Evolutionary conservation across 2,113 vertebrate species (phyloP).

Genomic region (Oryzias javanicus): DNA sequence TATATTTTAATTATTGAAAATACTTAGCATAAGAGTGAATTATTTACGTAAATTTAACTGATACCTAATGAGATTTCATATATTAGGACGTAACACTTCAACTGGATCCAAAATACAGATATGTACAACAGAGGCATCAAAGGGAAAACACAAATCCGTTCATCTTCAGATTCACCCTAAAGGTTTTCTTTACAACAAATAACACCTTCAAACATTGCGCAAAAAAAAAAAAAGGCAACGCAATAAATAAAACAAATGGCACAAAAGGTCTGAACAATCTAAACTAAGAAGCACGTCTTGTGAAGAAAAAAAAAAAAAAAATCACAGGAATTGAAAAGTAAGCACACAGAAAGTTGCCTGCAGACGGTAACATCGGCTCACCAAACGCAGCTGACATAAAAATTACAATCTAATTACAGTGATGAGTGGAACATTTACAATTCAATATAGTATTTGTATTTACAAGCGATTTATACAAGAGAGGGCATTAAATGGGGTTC

Average conservation of each 20-base stretch:
- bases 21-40: not conserved
- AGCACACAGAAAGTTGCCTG: conserved; percentile 32
- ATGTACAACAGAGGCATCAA: conserved; percentile 65
- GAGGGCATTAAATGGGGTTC: conserved; percentile 50
- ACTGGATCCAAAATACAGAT: conserved; percentile 52
- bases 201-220: conserved; percentile 68
- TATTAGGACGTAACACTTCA: conserved; percentile 50
- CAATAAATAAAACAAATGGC: conserved; percentile 74
- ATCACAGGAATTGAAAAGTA: conserved; percentile 53
- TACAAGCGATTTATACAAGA: conserved; percentile 73
- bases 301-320: conserved; percentile 34
- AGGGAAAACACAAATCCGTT: conserved; percentile 12
- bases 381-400: conserved; percentile 30
- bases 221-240: conserved; percentile 68
- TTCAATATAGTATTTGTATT: conserved; percentile 78
- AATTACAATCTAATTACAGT: conserved; percentile 59
- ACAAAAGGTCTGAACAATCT: conserved; percentile 65
- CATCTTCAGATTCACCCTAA: conserved; percentile 45
- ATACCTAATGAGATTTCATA: conserved; percentile 39
- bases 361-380: conserved; percentile 41
- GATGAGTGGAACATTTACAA: conserved; percentile 64
- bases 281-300: conserved; percentile 50
- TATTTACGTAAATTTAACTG: conserved; percentile 28
- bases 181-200: conserved; percentile 60
- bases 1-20: conserved; percentile 17